These are phyloP conservation scores for Tiaroga cobitis DNA, from an alignment of 2,797 vertebrate species.

Conservation along the genomic window DNA sequence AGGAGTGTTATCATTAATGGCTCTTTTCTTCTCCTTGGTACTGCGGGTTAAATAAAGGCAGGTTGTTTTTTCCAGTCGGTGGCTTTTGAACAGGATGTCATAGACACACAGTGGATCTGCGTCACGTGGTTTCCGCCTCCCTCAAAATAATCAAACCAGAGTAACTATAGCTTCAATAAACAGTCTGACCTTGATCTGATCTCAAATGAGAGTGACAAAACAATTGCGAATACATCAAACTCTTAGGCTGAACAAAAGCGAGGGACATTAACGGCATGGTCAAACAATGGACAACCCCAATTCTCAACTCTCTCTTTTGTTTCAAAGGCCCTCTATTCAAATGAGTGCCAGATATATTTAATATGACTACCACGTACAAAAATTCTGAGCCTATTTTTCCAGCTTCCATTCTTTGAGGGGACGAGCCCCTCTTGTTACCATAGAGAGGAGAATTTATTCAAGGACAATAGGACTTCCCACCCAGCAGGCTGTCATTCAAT, in stretches of 20 bases:
- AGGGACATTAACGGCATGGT: background rate
- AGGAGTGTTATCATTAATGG: slow-evolving; percentile 37
- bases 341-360: slow-evolving; percentile 4
- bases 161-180: slow-evolving; percentile 24
- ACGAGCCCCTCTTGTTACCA: slow-evolving; percentile 3
- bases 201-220: slow-evolving; percentile 28
- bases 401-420: slow-evolving; percentile 1
- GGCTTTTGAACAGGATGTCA: slow-evolving; percentile 59
- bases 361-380: slow-evolving; percentile 17
- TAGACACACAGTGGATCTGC: slow-evolving; percentile 47
- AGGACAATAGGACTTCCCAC: slow-evolving; percentile 35
- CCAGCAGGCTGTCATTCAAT: slow-evolving; percentile 1
- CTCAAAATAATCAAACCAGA: slow-evolving; percentile 47
- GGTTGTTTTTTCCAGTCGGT: slow-evolving; percentile 42
- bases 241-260: slow-evolving; percentile 37
- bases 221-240: slow-evolving; percentile 57
- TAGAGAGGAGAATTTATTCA: slow-evolving; percentile 31
- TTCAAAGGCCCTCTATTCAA: slow-evolving; percentile 39
- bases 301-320: slow-evolving; percentile 28
- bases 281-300: slow-evolving; percentile 39
- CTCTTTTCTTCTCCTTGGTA: slow-evolving; percentile 16
- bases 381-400: slow-evolving; percentile 20
- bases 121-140: slow-evolving; percentile 52
- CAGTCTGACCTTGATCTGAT: slow-evolving; percentile 49
- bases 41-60: slow-evolving; percentile 36